Evolutionary conservation across 1,140 invertebrate species (phyloP).

Genomic region (Schmidtea mediterranea): DNA sequence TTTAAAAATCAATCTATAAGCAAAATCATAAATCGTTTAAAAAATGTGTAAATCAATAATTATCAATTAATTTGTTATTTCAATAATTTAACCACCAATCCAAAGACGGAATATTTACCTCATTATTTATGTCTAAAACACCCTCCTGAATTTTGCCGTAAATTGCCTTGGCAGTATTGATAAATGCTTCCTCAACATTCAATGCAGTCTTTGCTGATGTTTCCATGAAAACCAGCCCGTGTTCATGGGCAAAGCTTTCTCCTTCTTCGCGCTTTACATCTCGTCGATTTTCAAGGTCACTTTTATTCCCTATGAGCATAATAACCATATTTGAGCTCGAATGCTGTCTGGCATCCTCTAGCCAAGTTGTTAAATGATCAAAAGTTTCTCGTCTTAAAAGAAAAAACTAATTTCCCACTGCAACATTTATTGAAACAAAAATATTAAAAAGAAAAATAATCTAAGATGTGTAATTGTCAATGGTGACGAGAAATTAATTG

Average conservation of each 20-base stretch:
- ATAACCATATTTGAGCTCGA: constrained; percentile 97
- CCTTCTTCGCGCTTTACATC: constrained; percentile 97
- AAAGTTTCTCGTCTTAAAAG: constrained; percentile 93
- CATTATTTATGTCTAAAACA: not conserved
- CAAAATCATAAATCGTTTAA: too few relatives aligned
- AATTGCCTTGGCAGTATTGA: constrained; percentile 97
- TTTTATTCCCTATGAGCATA: constrained; percentile 41
- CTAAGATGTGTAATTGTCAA: too few relatives aligned
- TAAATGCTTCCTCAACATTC: constrained; percentile 95
- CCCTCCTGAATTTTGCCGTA: constrained; percentile 30
- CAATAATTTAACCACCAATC: too few relatives aligned
- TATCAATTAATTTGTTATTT: too few relatives aligned
- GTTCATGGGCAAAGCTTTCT: constrained; percentile 89
- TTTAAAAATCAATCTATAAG: too few relatives aligned
- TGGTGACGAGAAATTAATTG: too few relatives aligned
- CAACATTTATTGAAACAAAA: too few relatives aligned
- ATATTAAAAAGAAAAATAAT: too few relatives aligned
- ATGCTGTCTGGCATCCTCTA: constrained; percentile 95
- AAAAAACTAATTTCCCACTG: too few relatives aligned
- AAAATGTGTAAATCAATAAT: too few relatives aligned
- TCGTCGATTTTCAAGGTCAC: constrained; percentile 78
- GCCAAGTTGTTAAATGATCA: constrained; percentile 93
- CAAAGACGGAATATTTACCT: too few relatives aligned
- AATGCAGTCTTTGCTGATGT: constrained; percentile 96
- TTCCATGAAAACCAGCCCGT: constrained; percentile 97